A percentile compares a stretch with the other conserved stretches of the same genome.
phyloP scores from a whole-genome alignment of 2,797 vertebrate genomes.

The Scarus forsteni region DNA sequence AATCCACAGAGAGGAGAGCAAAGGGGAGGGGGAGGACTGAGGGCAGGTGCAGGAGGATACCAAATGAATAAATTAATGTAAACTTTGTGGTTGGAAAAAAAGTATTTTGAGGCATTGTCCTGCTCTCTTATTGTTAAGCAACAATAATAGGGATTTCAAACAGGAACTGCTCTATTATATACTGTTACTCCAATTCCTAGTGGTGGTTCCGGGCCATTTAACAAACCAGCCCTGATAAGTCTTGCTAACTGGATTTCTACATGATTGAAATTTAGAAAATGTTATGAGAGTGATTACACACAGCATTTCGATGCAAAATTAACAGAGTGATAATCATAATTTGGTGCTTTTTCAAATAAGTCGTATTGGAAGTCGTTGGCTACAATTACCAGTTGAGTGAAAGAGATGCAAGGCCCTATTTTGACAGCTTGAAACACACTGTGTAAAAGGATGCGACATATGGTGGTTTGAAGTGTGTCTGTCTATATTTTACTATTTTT shows the following conservation, averaged over 20 bases:
- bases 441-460: too few relatives aligned
- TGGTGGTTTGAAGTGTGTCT: too few relatives aligned
- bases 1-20: slow-evolving; percentile 58
- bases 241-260: slow-evolving; percentile 23
- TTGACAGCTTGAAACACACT: too few relatives aligned
- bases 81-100: slow-evolving; percentile 37
- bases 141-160: slow-evolving; percentile 28
- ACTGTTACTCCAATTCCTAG: slow-evolving; percentile 26
- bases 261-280: neutral
- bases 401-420: too few relatives aligned
- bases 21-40: slow-evolving; percentile 7
- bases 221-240: slow-evolving; percentile 32
- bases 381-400: too few relatives aligned
- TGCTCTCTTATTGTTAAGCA: slow-evolving; percentile 33
- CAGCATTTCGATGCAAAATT: too few relatives aligned
- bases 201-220: slow-evolving; percentile 46
- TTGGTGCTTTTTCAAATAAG: too few relatives aligned
- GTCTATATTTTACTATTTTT: too few relatives aligned
- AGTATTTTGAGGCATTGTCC: slow-evolving; percentile 40
- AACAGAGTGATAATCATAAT: too few relatives aligned
- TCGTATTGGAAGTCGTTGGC: too few relatives aligned
- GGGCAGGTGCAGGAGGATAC: slow-evolving; percentile 15
- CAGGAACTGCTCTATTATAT: slow-evolving; percentile 40
- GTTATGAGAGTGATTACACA: too few relatives aligned
- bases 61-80: slow-evolving; percentile 60